Percentiles rank a stretch among this genome's conserved stretches.
phyloP scores from a whole-genome alignment of 2,888 invertebrate species.

The Trissonchulus latispiculum region DNA sequence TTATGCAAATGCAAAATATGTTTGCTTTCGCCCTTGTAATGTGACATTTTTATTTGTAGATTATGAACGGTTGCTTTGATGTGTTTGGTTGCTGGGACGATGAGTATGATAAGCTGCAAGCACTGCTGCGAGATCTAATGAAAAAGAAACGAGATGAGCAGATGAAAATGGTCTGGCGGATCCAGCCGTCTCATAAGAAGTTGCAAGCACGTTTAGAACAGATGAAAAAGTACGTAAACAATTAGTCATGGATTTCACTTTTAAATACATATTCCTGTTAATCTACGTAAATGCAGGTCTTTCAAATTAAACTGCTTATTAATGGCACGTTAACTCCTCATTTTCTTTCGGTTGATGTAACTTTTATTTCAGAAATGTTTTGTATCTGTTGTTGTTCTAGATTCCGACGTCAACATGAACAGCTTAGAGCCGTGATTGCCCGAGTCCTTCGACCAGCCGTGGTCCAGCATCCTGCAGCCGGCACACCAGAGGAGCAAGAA shows the following conservation, averaged over 20 bases:
- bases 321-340: too few species aligned
- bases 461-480: slow-evolving; percentile 7
- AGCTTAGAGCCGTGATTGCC: slow-evolving; percentile 88
- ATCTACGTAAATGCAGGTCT: too few species aligned
- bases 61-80: slow-evolving; percentile 90
- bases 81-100: slow-evolving; percentile 96
- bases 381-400: slow-evolving; percentile 33
- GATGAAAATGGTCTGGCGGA: slow-evolving; percentile 93
- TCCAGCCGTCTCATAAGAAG: slow-evolving; percentile 82
- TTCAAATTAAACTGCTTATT: too few species aligned
- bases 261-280: too few species aligned
- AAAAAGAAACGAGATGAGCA: slow-evolving; percentile 97
- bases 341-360: too few species aligned
- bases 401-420: slow-evolving; percentile 92
- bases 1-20: slow-evolving; percentile 23
- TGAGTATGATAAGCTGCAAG: slow-evolving; percentile 93
- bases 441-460: slow-evolving; percentile 57
- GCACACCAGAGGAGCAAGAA: slow-evolving; percentile 23
- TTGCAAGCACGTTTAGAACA: slow-evolving; percentile 92
- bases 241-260: too few species aligned
- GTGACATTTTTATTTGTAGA: slow-evolving; percentile 48
- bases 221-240: slow-evolving; percentile 73
- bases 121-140: slow-evolving; percentile 79
- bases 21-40: background rate
- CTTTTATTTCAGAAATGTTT: too few species aligned